Conservation (phyloP, 2,888 invertebrate species). For the Pyralis farinalis region DNA sequence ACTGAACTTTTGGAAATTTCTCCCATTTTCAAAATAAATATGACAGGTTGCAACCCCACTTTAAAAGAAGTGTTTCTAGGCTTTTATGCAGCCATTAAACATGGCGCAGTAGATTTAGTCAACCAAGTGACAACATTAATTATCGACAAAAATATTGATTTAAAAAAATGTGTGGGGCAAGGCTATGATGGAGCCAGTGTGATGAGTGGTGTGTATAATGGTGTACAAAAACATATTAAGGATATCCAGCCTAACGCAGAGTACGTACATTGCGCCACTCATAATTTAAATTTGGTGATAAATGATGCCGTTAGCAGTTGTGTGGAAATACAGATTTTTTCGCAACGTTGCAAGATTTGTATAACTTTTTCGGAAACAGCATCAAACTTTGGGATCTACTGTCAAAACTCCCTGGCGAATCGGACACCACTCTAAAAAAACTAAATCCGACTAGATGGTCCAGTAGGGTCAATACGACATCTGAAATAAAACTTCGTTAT, state of each 20-base stretch:
- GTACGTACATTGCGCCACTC: conserved; percentile 18
- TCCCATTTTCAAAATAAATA: too few species aligned
- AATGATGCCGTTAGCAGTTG: conserved; percentile 10
- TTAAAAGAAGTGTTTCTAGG: conserved; percentile 28
- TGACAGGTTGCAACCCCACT: too few species aligned
- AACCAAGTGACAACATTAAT: conserved; percentile 20
- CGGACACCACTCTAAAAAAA: conserved; percentile 6
- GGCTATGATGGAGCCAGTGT: conserved; percentile 31
- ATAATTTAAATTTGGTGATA: conserved; percentile 21
- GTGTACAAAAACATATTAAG: conserved; percentile 25
- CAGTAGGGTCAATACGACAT: conserved; percentile 11
- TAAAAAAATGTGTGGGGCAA: conserved; percentile 17
- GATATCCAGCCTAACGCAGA: conserved; percentile 26
- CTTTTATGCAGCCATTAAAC: conserved; percentile 19
- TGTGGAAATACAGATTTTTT: conserved; percentile 17
- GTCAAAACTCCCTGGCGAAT: neutral
- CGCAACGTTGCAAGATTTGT: conserved; percentile 15
- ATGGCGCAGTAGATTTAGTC: conserved; percentile 25
- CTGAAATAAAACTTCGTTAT: conserved; percentile 13
- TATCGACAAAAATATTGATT: conserved; percentile 16
- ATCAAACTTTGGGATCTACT: conserved; percentile 13
- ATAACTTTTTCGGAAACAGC: conserved; percentile 15
- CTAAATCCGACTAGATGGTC: conserved; percentile 15
- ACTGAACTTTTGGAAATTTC: too few species aligned
- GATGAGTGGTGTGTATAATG: conserved; percentile 23